These are phyloP conservation scores for Sarcophaga caerulescens DNA, from an alignment of 2,888 invertebrate species.

Conservation along the genomic window DNA sequence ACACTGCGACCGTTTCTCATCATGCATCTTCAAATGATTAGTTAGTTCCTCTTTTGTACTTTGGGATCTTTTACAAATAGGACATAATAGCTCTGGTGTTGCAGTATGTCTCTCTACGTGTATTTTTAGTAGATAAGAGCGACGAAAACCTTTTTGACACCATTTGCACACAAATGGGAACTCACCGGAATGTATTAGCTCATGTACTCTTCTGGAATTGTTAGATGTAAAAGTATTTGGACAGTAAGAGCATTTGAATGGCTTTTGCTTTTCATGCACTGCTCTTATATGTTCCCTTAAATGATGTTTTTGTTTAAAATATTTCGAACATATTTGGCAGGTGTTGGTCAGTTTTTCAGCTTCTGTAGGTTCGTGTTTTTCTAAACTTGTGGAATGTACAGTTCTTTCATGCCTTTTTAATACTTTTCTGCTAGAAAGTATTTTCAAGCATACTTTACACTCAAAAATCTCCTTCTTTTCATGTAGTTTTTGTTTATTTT, in stretches of 20 bases:
- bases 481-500: background rate
- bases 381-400: conserved; percentile 27
- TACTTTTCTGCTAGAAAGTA: conserved; percentile 18
- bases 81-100: conserved; percentile 58
- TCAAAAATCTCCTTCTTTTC: background rate
- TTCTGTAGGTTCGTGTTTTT: background rate
- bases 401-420: conserved; percentile 43
- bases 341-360: background rate
- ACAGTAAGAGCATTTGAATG: conserved; percentile 63
- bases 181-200: conserved; percentile 60
- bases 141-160: conserved; percentile 61
- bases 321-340: conserved; percentile 54
- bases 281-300: conserved; percentile 54
- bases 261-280: conserved; percentile 61
- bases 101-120: conserved; percentile 64
- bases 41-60: conserved; percentile 43
- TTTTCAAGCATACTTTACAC: conserved; percentile 47
- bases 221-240: conserved; percentile 49
- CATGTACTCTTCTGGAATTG: conserved; percentile 56
- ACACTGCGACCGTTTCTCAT: conserved; percentile 60
- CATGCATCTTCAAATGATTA: conserved; percentile 55
- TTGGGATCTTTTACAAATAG: conserved; percentile 64
- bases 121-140: conserved; percentile 39
- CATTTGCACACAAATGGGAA: conserved; percentile 56
- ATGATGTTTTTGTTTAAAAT: conserved; percentile 62